Conservation (phyloP, 2,888 invertebrate genomes). For the Tachina lurida region DNA sequence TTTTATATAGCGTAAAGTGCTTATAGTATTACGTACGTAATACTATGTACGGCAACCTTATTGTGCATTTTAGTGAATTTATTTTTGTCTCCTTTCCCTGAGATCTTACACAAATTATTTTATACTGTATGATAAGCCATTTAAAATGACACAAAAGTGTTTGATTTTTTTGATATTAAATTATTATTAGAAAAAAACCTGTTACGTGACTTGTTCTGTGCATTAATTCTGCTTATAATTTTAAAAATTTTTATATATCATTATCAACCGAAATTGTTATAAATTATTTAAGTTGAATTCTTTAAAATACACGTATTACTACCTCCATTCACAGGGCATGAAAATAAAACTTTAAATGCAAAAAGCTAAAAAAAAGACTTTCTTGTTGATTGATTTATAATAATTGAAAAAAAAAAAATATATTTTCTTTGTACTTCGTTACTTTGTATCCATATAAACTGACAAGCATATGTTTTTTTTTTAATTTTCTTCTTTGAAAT, state of each 20-base stretch:
- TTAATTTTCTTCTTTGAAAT: background rate
- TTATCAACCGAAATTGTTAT: background rate
- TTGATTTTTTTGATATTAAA: no score
- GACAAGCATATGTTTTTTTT: constrained; percentile 13
- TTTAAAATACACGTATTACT: constrained; percentile 8
- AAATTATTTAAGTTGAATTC: constrained; percentile 16
- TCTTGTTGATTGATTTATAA: constrained; percentile 68
- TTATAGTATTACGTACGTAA: no score
- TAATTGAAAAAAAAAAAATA: constrained; percentile 63
- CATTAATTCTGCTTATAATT: background rate
- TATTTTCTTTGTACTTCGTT: background rate
- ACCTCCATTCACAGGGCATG: background rate
- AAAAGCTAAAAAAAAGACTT: constrained; percentile 20
- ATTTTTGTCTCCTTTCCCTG: no score
- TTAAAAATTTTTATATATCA: no score
- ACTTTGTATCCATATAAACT: constrained; percentile 29
- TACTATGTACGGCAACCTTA: no score
- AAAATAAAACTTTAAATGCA: constrained; percentile 15
- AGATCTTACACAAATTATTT: no score
- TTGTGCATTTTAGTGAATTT: no score
- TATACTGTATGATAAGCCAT: no score
- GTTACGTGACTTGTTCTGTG: no score
- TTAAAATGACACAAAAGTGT: no score
- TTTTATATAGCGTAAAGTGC: no score
- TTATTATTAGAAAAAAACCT: no score